Base-by-base conservation (phyloP, 1,140 invertebrate species). In the Agrypnia vestita region DNA sequence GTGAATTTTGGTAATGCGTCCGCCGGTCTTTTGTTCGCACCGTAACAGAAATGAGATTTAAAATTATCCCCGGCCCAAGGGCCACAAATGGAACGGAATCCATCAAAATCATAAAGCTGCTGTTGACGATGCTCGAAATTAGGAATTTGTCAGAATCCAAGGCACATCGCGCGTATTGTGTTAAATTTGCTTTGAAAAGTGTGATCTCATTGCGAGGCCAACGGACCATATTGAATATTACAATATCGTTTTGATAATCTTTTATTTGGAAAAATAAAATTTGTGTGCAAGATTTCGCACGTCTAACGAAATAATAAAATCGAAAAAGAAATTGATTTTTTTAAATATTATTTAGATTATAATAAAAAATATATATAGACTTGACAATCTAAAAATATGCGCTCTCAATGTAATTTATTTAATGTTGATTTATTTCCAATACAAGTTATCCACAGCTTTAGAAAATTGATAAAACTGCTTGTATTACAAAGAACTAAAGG, bases 41-140 rank as follows among this genome's bases (percentile, higher is more conserved):
- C 67, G 19, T 44, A 71, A 51, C 67, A 21, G 35, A 51, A 25
- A 53, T 53, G 46, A 10, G 19, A 51, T 49, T 51, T 71, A 0
- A 51, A 71, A 71, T 71, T 71, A 17, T 71, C 46, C n/a, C 10
- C 15, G 46, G 67, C 11, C 11, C 49, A 6, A 13, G 8, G 49
- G 49, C 17, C 46, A 53, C 51, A 71, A 71, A 71, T 71, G 17
- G 49, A 71, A 10, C 67, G 67, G 67, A 71, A 19, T 51, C 46
- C 47, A 71, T 71, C 47, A 53, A 71, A 67, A 51, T 12, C 67
- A 71, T 21, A 17, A 51, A 12, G 13, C 17, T 21, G 19, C 17
- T 47, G 9, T 51, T 49, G 67, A 71, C 51, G 67, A 71, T 49
- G 67, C 67, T 71, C 51, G 67, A 71, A 71, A 71, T 67, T 46